These are phyloP conservation scores for Phyllostomus discolor DNA, from an alignment of 2,113 vertebrate genomes.

Conservation along the genomic window DNA sequence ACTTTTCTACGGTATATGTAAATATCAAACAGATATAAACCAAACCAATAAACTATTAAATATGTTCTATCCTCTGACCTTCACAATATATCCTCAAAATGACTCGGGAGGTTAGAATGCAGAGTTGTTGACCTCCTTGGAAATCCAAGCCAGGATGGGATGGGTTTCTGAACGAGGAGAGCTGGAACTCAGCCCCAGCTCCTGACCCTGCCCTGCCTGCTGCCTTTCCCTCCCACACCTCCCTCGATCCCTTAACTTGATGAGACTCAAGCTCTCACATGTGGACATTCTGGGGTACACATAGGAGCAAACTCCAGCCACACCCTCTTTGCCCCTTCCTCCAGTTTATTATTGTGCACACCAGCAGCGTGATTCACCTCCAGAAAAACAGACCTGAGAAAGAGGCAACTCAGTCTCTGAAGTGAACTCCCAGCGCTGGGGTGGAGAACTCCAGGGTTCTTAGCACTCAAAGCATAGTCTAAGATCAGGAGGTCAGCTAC, in stretches of 20 bases:
- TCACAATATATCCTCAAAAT: not conserved
- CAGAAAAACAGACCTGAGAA: not conserved
- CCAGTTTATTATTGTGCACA: not conserved
- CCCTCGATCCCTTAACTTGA: not conserved
- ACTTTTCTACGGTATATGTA: not conserved
- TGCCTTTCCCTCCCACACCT: not conserved
- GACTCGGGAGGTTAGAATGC: not conserved
- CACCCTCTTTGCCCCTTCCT: not conserved
- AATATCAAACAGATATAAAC: not conserved
- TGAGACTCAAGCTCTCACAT: not conserved
- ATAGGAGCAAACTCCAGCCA: not conserved
- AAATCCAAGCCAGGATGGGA: not conserved
- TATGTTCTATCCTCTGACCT: not conserved
- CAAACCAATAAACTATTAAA: not conserved
- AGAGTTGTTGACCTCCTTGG: not conserved
- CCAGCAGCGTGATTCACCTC: not conserved
- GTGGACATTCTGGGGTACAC: not conserved
- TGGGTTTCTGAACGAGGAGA: not conserved
- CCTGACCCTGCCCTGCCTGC: not conserved
- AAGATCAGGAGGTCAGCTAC: not conserved
- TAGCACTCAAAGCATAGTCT: not conserved
- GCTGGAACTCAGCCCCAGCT: no score
- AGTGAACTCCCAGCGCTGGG: not conserved
- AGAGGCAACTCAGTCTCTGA: not conserved
- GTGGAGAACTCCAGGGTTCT: not conserved